Evolutionary conservation across 2,888 invertebrate species (phyloP).

Genomic region (Anoplius nigerrimus): DNA sequence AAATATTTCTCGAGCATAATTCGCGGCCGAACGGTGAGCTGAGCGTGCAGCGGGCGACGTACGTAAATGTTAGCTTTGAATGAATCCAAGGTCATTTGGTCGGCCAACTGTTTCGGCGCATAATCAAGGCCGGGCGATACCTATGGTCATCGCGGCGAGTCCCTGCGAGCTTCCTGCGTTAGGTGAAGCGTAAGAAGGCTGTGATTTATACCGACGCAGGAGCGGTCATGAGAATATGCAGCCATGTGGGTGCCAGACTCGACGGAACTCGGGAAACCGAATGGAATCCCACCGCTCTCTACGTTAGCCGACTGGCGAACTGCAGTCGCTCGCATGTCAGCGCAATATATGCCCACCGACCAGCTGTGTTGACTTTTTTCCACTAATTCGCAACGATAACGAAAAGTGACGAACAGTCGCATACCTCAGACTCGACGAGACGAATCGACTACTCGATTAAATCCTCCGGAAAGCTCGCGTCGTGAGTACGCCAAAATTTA

Average conservation of each 20-base stretch:
- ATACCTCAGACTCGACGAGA: no score
- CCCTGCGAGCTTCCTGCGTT: no score
- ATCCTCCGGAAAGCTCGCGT: no score
- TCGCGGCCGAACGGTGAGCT: conserved; percentile 26
- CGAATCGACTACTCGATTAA: no score
- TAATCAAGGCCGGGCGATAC: neutral
- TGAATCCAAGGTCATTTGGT: conserved; percentile 36
- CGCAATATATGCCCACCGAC: neutral
- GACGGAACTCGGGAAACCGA: conserved; percentile 33
- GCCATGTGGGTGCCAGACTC: conserved; percentile 43
- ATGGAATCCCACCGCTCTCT: neutral
- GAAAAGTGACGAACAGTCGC: no score
- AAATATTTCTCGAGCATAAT: conserved; percentile 36
- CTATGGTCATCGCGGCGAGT: no score
- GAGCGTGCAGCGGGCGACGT: conserved; percentile 9
- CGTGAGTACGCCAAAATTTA: no score
- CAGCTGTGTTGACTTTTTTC: conserved; percentile 33
- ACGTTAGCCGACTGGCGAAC: conserved; percentile 2
- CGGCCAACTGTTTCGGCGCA: conserved; percentile 21
- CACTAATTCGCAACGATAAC: no score
- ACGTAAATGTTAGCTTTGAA: conserved; percentile 25
- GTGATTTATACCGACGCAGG: no score
- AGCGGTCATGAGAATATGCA: neutral
- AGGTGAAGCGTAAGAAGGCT: no score
- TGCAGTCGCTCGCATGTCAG: conserved; percentile 31